phyloP scores from a whole-genome alignment of 2,113 vertebrate species.

The Malurus elegans region DNA sequence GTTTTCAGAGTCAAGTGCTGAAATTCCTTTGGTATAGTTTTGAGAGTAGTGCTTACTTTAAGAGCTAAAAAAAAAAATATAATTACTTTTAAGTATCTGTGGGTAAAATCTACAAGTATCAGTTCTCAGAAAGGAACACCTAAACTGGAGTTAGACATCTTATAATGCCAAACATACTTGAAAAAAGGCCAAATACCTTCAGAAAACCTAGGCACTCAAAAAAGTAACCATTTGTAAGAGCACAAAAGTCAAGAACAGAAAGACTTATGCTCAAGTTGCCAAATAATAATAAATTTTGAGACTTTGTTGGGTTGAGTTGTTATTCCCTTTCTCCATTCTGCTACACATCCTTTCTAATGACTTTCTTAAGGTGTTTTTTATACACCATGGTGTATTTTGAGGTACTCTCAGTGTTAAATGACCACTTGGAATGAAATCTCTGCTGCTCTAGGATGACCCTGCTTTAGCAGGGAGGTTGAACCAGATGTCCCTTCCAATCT shows the following conservation, averaged over 20 bases:
- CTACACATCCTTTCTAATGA: accelerated
- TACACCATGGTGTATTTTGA: not conserved
- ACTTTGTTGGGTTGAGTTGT: not conserved
- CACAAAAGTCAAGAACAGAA: not conserved
- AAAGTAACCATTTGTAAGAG: not conserved
- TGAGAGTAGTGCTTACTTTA: constrained; percentile 60
- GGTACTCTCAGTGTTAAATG: not conserved
- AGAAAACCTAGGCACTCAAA: not conserved
- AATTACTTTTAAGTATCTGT: not conserved
- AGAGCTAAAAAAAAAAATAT: constrained; percentile 33
- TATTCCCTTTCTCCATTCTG: not conserved
- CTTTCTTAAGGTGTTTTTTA: not conserved
- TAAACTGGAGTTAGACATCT: not conserved
- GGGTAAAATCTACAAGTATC: not conserved
- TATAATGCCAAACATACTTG: not conserved
- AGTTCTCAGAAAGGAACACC: not conserved
- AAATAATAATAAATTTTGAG: not conserved
- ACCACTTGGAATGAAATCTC: not conserved
- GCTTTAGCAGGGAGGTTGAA: not conserved
- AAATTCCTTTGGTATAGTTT: constrained; percentile 72
- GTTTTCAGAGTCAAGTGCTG: constrained; percentile 68
- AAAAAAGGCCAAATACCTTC: not conserved
- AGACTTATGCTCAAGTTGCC: not conserved
- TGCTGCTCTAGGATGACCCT: not conserved
- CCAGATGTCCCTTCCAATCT: not conserved